phyloP scores from a whole-genome alignment of 2,797 vertebrate species.

The Pangasius macronema region DNA sequence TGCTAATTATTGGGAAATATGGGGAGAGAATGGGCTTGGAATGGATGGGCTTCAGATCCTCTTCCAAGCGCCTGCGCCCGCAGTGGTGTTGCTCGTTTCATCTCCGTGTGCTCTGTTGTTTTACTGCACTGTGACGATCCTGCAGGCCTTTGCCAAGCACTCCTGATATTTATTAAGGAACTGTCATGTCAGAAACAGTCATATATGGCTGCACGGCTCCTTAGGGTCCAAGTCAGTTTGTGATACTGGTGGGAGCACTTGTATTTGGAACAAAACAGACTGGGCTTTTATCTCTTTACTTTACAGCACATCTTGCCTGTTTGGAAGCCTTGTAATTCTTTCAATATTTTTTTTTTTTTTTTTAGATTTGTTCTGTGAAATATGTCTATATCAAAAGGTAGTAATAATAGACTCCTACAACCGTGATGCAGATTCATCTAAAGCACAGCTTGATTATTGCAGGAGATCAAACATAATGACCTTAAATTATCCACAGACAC shows the following conservation, averaged over 20 bases:
- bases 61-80: slow-evolving; percentile 75
- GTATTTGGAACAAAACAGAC: slow-evolving; percentile 30
- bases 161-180: slow-evolving; percentile 64
- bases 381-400: slow-evolving; percentile 30
- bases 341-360: slow-evolving; percentile 25
- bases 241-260: slow-evolving; percentile 49
- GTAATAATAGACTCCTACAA: slow-evolving; percentile 16
- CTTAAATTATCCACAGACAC: slow-evolving; percentile 51
- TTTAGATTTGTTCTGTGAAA: slow-evolving; percentile 47
- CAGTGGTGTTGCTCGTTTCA: slow-evolving; percentile 72
- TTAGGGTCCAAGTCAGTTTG: slow-evolving; percentile 45
- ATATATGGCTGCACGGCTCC: slow-evolving; percentile 45
- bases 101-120: slow-evolving; percentile 67
- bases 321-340: slow-evolving; percentile 43
- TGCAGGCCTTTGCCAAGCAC: slow-evolving; percentile 50
- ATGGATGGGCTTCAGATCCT: slow-evolving; percentile 72
- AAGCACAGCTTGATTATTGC: slow-evolving; percentile 49
- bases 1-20: slow-evolving; percentile 77
- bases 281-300: slow-evolving; percentile 34
- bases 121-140: slow-evolving; percentile 62
- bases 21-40: slow-evolving; percentile 62
- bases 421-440: slow-evolving; percentile 47
- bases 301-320: slow-evolving; percentile 11
- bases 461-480: slow-evolving; percentile 50
- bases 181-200: slow-evolving; percentile 57